Evolutionary conservation across 2,113 vertebrate genomes (phyloP).

Genomic region (Lontra canadensis): DNA sequence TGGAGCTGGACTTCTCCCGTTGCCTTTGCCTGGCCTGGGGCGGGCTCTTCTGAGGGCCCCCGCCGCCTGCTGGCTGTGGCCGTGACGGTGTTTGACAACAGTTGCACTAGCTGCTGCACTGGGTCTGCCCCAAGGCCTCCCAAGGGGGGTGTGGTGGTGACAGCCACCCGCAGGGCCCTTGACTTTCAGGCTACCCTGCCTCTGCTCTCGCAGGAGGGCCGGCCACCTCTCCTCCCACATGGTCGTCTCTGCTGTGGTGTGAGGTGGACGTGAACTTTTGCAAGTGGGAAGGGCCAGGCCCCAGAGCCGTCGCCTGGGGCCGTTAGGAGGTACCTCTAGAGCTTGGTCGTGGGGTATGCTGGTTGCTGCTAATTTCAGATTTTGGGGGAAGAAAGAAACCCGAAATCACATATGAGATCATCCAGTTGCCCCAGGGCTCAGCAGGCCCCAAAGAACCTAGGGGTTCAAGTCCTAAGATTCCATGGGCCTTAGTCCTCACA

Average conservation of each 20-base stretch:
- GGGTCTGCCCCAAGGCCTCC: background rate
- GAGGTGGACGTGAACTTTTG: background rate
- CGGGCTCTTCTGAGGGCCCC: background rate
- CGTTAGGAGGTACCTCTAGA: background rate
- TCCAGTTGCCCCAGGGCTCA: background rate
- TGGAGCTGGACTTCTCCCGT: background rate
- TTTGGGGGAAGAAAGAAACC: background rate
- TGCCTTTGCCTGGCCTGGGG: background rate
- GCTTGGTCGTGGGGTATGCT: background rate
- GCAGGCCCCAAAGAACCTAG: background rate
- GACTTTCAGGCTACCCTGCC: background rate
- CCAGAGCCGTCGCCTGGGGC: background rate
- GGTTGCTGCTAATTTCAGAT: background rate
- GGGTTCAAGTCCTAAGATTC: background rate
- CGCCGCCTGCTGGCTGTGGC: background rate
- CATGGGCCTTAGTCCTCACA: background rate
- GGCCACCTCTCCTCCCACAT: fast-evolving
- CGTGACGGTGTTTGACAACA: background rate
- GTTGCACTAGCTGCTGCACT: background rate
- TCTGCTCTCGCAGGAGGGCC: background rate
- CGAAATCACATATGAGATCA: background rate
- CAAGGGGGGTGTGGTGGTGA: background rate
- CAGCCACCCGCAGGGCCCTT: background rate
- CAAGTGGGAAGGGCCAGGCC: background rate
- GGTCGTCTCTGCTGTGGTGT: background rate